Base-by-base conservation (phyloP, 2,888 invertebrate species). In the Synergus itoensis region DNA sequence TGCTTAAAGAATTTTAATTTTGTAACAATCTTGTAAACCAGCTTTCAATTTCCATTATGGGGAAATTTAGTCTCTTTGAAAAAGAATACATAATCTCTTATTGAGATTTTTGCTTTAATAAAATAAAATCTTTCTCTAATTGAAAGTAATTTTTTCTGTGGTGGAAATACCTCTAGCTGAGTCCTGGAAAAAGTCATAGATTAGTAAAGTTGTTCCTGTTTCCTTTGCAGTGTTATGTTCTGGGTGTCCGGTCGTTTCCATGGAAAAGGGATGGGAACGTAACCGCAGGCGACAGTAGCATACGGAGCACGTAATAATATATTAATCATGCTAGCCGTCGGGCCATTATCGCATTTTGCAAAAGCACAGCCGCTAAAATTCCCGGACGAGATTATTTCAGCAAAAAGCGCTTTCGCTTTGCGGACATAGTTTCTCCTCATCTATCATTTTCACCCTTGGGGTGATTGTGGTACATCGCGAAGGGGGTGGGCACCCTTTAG, bases 301-400 rank as follows among this genome's bases (percentile, higher is more conserved):
- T 67, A 67, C 67, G 67, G 45, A 28, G 28, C 69, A 69, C 69
- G 69, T 69, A 69, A 69, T 69, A 69, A 45, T 69, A 48, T 69
- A 69, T 69, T 69, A 69, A 69, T 69, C 69, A 69, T 69, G 45
- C 69, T 45, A 69, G 80, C 80, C 78, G 73, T 79, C 69, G 73
- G 79, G 84, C 87, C 85, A 88, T 89, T 88, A 84, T 86, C 87
- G 84, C 85, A 82, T 83, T 85, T 83, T 84, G 83, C 84, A 82
- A 80, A 78, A 65, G 67, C 77, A 80, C 77, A 80, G 76, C 84
- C 81, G 84, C 86, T 85, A 87, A 89, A 89, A 89, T 88, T 87
- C 86, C 86, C 82, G 79, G 79, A 84, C 82, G 84, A 88, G 88
- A 89, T 88, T 88, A 89, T 89, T 88, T 87, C 77, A 79, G 85